phyloP scores from a whole-genome alignment of 1,140 invertebrate species.

The Phenacoccus solenopsis region DNA sequence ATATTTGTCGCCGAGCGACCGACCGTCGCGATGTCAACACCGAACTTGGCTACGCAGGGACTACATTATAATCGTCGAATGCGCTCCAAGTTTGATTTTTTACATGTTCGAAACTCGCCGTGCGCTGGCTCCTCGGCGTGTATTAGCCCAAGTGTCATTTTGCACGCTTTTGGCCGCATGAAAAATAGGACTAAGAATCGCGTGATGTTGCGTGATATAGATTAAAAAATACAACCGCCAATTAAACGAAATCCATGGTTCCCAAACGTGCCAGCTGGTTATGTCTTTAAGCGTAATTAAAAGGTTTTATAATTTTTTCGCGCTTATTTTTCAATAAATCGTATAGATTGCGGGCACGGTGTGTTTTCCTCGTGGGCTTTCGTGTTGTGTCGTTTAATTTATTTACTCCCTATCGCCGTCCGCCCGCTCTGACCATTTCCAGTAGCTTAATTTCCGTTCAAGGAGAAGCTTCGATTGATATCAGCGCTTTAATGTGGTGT shows the following conservation, averaged over 20 bases:
- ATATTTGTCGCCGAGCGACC: too few species aligned
- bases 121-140: too few species aligned
- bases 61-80: too few species aligned
- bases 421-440: too few species aligned
- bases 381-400: too few species aligned
- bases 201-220: background rate
- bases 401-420: too few species aligned
- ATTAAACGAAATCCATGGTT: background rate
- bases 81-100: background rate
- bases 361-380: too few species aligned
- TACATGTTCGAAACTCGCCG: background rate
- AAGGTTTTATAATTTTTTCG: slow-evolving; percentile 1
- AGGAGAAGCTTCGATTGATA: too few species aligned
- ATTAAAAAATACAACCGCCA: background rate
- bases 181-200: background rate
- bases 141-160: background rate
- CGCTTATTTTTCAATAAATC: background rate
- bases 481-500: too few species aligned
- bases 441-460: too few species aligned
- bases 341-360: background rate
- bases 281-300: background rate
- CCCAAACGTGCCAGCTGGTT: background rate
- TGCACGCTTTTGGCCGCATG: background rate
- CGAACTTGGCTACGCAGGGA: too few species aligned
- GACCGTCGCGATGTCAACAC: too few species aligned